phyloP scores from a whole-genome alignment of 2,113 vertebrate species.

The Oostethus manadensis region DNA sequence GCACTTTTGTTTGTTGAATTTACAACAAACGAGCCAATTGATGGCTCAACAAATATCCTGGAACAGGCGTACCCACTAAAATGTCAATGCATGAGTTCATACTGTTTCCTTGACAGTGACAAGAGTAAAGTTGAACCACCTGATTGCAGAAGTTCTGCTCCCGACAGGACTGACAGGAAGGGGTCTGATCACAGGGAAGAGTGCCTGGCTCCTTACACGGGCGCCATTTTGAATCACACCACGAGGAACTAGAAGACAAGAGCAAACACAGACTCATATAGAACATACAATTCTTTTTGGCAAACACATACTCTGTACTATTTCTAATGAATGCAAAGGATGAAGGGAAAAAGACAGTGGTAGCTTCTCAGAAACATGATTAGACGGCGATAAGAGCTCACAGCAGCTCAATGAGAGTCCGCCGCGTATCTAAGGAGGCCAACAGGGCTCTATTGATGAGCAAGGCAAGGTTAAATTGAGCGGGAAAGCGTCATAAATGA shows the following conservation, averaged over 20 bases:
- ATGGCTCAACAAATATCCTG: too few relatives aligned
- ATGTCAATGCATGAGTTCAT: too few relatives aligned
- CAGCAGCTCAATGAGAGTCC: conserved; percentile 42
- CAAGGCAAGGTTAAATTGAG: conserved; percentile 63
- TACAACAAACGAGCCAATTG: too few relatives aligned
- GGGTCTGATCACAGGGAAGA: conserved; percentile 90
- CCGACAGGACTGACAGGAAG: conserved; percentile 89
- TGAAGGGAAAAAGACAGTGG: conserved; percentile 6
- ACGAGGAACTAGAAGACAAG: conserved; percentile 79
- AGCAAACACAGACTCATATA: conserved; percentile 10
- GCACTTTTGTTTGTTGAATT: too few relatives aligned
- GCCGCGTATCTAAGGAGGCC: conserved; percentile 39
- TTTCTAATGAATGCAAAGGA: not conserved
- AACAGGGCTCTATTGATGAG: conserved; percentile 65
- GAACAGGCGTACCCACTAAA: too few relatives aligned
- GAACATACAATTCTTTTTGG: not conserved
- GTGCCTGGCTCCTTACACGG: conserved; percentile 89
- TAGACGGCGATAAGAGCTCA: conserved; percentile 18
- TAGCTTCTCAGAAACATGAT: conserved; percentile 12
- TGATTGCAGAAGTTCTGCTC: conserved; percentile 84
- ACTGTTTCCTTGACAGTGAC: not conserved
- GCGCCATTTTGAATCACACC: conserved; percentile 96
- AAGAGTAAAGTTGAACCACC: conserved; percentile 70
- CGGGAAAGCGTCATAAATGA: conserved; percentile 67
- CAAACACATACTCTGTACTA: conserved; percentile 1